Conservation (phyloP, 2,797 vertebrate genomes). For the Cynodonichthys magdalenae region DNA sequence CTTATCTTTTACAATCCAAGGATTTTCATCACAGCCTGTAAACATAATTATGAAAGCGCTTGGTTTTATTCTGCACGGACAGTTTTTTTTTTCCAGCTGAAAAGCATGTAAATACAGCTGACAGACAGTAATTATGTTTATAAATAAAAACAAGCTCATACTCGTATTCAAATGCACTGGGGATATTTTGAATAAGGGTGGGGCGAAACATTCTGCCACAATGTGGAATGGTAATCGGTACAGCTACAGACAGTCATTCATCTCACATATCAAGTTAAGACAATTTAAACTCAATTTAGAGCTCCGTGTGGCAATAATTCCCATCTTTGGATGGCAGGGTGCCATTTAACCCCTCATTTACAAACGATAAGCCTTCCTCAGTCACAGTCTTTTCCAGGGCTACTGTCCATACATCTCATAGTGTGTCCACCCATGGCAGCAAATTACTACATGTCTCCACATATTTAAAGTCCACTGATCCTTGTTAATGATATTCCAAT, state of each 20-base stretch:
- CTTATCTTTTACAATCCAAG: conserved; percentile 82
- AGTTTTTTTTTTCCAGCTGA: conserved; percentile 75
- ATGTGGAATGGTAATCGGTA: conserved; percentile 71
- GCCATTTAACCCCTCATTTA: conserved; percentile 82
- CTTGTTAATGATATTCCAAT: conserved; percentile 35
- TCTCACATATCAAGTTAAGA: conserved; percentile 82
- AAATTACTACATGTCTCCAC: conserved; percentile 49
- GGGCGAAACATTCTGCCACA: conserved; percentile 66
- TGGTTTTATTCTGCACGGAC: conserved; percentile 76
- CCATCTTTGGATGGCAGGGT: conserved; percentile 73
- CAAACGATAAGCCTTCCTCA: conserved; percentile 67
- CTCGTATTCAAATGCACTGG: conserved; percentile 74
- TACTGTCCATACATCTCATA: conserved; percentile 56
- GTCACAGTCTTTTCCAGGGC: conserved; percentile 69
- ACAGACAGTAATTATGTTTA: conserved; percentile 81
- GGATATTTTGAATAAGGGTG: conserved; percentile 64
- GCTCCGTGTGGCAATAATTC: conserved; percentile 75
- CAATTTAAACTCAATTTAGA: conserved; percentile 80
- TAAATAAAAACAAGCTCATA: conserved; percentile 83
- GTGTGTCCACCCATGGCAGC: conserved; percentile 54
- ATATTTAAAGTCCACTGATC: conserved; percentile 47
- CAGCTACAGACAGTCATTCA: conserved; percentile 69
- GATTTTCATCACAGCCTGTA: conserved; percentile 81
- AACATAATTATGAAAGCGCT: conserved; percentile 84
- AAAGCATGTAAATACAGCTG: conserved; percentile 80